Base-by-base conservation (phyloP, 2,113 vertebrate species). In the Pelmatolapia mariae region DNA sequence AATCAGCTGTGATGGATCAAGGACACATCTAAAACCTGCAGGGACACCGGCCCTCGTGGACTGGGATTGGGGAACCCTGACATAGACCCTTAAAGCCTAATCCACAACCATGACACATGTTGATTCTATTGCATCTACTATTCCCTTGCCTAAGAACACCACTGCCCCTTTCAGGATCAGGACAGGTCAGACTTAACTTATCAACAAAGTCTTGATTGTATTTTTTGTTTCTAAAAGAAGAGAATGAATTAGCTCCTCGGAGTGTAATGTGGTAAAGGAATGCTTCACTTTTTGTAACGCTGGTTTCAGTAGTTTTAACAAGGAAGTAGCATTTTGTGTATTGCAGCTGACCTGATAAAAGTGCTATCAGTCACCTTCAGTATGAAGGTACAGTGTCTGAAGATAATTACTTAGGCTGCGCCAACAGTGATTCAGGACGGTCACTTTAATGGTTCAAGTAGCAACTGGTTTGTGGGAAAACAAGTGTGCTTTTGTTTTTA, bases 211-310 rank as follows among this genome's bases (percentile, higher is more conserved):
- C 43, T 76, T 18, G 7, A 76, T 26, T 76, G 0, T 76, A 18
- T 29, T 76, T 76, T 47, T 76, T 38, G 61, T 38, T 76, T 79
- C 19, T 53, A 22, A 36, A 53, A 15, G 31, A 1, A 12, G 12
- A 54, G 8, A 0, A 10, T 10, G 0, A 36, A 80, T 22, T 36
- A 36, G 43, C 9, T 18, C 24, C 1, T 0, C 4, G 7, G 15
- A 47, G 10, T 26, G 4, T 78, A 47, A 19, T 50, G 43, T 31
- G 45, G 16, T 50, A 50, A n/a, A 50, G 15, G 1, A 78, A 0
- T 50, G 16, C 71, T 13, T 29, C 45, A 12, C 16, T 50, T 50
- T 78, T 78, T 52, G 71, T 16, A 78, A 78, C 3, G 1, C 19
- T 80, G 33, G 12, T 80, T 80, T 80, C 50, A 15, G 50, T 10